phyloP scores from a whole-genome alignment of 1,140 invertebrate genomes.

The Scylla paramamosain region DNA sequence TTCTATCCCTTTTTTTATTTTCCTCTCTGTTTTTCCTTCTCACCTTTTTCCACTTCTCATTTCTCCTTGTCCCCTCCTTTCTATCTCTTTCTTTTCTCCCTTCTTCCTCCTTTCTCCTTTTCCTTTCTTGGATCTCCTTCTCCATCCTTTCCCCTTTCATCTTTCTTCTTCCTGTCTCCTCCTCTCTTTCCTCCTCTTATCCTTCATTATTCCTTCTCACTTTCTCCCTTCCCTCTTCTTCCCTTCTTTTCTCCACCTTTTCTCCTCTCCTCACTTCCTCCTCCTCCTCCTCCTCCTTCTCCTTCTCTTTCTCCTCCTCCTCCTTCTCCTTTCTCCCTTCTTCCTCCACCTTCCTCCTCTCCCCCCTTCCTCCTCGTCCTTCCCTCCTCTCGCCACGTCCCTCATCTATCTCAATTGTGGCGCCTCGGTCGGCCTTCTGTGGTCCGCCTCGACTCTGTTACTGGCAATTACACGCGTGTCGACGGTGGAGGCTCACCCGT shows the following conservation, averaged over 20 bases:
- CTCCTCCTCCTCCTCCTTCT: background rate
- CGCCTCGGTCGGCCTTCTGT: background rate
- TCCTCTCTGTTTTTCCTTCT: too few species aligned
- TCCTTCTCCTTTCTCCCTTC: background rate
- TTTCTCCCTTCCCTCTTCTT: too few species aligned
- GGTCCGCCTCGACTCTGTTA: background rate
- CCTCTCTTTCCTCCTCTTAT: too few species aligned
- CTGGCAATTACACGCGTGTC: background rate
- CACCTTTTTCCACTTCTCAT: too few species aligned
- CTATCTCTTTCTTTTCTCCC: too few species aligned
- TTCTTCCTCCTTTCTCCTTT: background rate
- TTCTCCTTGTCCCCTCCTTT: too few species aligned
- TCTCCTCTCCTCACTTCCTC: background rate
- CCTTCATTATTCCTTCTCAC: too few species aligned
- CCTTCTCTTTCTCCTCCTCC: background rate
- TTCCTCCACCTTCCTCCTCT: background rate
- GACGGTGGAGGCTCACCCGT: background rate
- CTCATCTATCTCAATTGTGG: background rate
- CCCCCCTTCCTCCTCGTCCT: background rate
- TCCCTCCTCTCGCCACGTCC: background rate
- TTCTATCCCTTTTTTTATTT: too few species aligned
- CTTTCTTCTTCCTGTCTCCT: too few species aligned
- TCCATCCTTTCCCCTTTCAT: background rate
- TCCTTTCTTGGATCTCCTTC: background rate
- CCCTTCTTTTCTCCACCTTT: too few species aligned